A percentile compares a stretch with the other conserved stretches of the same genome.
Evolutionary conservation across 2,797 vertebrate genomes (phyloP).

Genomic region (Dendrocincla tyrannina): DNA sequence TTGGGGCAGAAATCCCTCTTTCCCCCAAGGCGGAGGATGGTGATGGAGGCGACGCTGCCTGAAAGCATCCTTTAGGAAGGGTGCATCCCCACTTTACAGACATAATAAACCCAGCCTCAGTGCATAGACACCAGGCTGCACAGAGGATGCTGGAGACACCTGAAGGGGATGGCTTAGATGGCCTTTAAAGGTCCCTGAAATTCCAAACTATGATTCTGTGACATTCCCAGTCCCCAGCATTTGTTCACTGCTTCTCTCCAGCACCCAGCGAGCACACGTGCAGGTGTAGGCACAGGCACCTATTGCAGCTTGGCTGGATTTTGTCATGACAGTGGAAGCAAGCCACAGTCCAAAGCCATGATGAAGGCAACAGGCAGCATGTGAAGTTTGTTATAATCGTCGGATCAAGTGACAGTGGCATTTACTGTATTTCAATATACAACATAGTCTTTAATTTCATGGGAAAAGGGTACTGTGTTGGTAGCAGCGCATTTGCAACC

Average conservation of each 20-base stretch:
- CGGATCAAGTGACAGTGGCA: accelerated
- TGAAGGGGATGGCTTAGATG: not conserved
- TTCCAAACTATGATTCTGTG: not conserved
- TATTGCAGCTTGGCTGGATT: not conserved
- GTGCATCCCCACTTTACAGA: not conserved
- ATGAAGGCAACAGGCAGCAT: not conserved
- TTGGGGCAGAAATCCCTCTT: not conserved
- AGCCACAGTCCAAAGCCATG: not conserved
- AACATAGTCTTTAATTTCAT: not conserved
- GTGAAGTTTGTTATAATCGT: not conserved
- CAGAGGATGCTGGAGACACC: not conserved
- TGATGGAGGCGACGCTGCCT: accelerated
- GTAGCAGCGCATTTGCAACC: not conserved
- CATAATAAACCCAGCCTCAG: not conserved
- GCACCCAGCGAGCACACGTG: accelerated
- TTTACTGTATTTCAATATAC: not conserved
- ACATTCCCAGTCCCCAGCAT: not conserved
- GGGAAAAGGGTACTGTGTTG: not conserved
- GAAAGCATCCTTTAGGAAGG: not conserved
- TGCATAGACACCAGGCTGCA: accelerated
- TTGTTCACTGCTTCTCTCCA: not conserved
- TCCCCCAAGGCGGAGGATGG: accelerated
- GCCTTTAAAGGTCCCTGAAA: not conserved
- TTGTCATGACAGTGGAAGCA: not conserved
- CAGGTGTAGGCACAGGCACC: not conserved